Percentiles rank a stretch among this genome's conserved stretches.
phyloP scores from a whole-genome alignment of 92 coral and sea anemone genomes.

The Virgularia gustaviana region DNA sequence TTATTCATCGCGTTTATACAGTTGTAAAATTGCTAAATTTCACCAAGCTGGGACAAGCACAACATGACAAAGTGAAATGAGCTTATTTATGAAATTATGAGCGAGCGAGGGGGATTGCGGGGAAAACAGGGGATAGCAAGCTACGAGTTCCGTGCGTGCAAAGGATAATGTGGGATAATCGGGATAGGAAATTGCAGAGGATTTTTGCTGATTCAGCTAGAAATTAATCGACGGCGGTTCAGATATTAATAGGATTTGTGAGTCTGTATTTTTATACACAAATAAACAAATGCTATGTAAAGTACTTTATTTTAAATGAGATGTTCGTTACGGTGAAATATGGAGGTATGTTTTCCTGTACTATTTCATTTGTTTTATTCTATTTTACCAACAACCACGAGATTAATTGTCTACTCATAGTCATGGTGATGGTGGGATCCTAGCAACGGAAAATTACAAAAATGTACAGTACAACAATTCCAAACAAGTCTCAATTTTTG shows the following conservation, averaged over 20 bases:
- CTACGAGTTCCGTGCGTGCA: neutral
- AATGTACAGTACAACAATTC: neutral
- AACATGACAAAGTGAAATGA: neutral
- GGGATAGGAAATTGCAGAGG: too few species aligned
- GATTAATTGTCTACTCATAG: neutral
- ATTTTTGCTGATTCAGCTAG: too few species aligned
- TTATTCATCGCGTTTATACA: neutral
- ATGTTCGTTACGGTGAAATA: slow-evolving; percentile 90
- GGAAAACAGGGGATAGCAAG: neutral
- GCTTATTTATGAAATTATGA: neutral
- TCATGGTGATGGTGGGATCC: too few species aligned
- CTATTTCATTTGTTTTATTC: neutral
- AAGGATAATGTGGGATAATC: neutral
- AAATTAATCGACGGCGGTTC: too few species aligned
- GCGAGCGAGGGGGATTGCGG: neutral
- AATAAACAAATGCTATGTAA: neutral
- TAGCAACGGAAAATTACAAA: neutral
- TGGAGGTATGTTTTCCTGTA: slow-evolving; percentile 70
- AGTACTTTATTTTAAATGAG: neutral
- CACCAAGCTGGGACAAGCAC: neutral
- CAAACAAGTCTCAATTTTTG: neutral
- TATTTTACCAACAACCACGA: slow-evolving; percentile 22
- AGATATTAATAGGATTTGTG: too few species aligned
- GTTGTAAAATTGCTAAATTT: neutral
- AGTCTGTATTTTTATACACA: neutral